These are phyloP conservation scores for Ochropacha duplaris DNA, from an alignment of 2,888 invertebrate species.

Conservation along the genomic window DNA sequence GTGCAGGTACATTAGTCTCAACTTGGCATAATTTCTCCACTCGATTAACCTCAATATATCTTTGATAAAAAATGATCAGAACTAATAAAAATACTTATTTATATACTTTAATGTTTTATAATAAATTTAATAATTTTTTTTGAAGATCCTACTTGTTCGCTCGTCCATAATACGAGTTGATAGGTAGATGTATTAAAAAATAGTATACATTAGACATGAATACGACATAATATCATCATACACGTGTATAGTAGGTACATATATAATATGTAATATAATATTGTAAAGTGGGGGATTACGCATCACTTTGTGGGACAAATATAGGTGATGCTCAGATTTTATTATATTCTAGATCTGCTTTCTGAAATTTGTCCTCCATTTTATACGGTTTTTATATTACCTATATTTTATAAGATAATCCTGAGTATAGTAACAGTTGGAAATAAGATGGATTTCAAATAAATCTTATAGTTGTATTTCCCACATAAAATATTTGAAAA, in stretches of 20 bases:
- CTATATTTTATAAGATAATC: neutral
- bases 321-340: neutral
- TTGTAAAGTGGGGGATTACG: constrained; percentile 53
- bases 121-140: constrained; percentile 22
- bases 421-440: neutral
- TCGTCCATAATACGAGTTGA: constrained; percentile 82
- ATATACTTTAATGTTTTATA: too few species aligned
- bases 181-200: constrained; percentile 83
- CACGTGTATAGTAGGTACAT: constrained; percentile 19
- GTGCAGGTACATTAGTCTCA: too few species aligned
- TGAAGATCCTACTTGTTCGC: constrained; percentile 64
- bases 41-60: too few species aligned
- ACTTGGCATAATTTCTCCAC: too few species aligned
- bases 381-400: neutral
- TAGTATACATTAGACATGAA: constrained; percentile 81
- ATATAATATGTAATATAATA: constrained; percentile 23
- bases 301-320: constrained; percentile 26
- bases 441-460: too few species aligned
- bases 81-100: too few species aligned
- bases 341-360: neutral
- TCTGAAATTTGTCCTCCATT: neutral
- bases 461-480: too few species aligned
- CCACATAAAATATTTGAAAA: too few species aligned
- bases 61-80: too few species aligned
- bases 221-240: constrained; percentile 63